Evolutionary conservation across 2,113 vertebrate genomes (phyloP).

Genomic region (Meles meles): DNA sequence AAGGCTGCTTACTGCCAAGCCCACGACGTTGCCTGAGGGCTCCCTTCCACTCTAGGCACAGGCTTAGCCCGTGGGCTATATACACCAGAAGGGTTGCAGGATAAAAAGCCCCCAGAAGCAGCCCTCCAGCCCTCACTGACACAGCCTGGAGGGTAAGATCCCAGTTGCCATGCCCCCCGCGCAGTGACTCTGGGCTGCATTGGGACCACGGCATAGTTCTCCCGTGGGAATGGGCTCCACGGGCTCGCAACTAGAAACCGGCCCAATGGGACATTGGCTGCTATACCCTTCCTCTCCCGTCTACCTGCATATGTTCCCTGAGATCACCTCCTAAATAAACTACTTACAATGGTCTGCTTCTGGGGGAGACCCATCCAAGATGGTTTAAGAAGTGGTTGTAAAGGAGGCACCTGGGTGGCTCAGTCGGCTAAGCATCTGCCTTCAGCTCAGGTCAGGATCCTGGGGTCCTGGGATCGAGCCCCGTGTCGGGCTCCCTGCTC

Average conservation of each 20-base stretch:
- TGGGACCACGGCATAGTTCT: accelerated
- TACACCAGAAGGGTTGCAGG: background rate
- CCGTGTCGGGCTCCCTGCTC: no score
- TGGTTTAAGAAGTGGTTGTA: background rate
- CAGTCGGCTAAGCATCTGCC: no score
- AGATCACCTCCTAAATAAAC: background rate
- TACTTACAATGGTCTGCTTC: background rate
- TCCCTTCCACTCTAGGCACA: background rate
- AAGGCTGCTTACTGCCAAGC: background rate
- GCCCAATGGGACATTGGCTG: background rate
- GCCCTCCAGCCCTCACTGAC: background rate
- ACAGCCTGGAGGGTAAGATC: background rate
- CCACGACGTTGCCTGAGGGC: background rate
- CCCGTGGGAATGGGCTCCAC: background rate
- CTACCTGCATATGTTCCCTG: background rate
- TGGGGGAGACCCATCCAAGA: background rate
- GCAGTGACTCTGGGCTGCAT: accelerated
- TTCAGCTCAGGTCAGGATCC: no score
- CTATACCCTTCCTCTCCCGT: background rate
- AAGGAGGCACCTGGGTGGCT: no score
- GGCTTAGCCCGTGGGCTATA: background rate
- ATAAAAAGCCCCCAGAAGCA: background rate
- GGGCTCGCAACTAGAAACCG: background rate
- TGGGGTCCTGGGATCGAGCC: no score
- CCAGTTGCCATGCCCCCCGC: background rate